phyloP scores from a whole-genome alignment of 2,888 invertebrate species.

The Lasioglossum oenotherae region DNA sequence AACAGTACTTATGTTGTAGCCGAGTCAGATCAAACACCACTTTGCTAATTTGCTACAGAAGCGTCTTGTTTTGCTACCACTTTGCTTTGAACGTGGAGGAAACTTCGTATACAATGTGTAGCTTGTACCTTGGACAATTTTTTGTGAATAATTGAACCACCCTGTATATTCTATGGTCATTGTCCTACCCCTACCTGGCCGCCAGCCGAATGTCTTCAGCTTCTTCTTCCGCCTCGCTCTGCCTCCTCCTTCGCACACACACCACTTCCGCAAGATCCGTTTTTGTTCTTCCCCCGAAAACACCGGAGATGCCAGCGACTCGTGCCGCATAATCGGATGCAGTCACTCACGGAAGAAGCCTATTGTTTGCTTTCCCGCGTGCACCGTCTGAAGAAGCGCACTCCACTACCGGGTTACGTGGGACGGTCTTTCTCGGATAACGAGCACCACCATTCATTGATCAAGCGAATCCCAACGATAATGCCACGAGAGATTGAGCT shows the following conservation, averaged over 20 bases:
- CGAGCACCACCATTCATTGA: conserved; percentile 17
- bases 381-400: conserved; percentile 7
- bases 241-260: conserved; percentile 24
- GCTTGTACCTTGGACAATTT: not conserved
- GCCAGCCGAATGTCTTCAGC: conserved; percentile 41
- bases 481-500: not conserved
- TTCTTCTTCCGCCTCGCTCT: not conserved
- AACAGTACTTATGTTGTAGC: not conserved
- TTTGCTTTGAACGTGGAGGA: not conserved
- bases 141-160: not conserved
- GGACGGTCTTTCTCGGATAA: conserved; percentile 24
- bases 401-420: conserved; percentile 31
- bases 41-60: not conserved
- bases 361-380: conserved; percentile 51
- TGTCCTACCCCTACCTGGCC: conserved; percentile 58
- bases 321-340: conserved; percentile 50
- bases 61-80: not conserved
- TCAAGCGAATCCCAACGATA: not conserved
- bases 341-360: conserved; percentile 44
- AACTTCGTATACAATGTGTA: no score
- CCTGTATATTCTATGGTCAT: conserved; percentile 62
- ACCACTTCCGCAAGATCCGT: conserved; percentile 52
- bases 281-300: conserved; percentile 57
- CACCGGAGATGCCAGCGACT: conserved; percentile 39
- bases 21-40: not conserved